Conservation (phyloP, 2,888 invertebrate species). For the Acanthosepion pharaonis region DNA sequence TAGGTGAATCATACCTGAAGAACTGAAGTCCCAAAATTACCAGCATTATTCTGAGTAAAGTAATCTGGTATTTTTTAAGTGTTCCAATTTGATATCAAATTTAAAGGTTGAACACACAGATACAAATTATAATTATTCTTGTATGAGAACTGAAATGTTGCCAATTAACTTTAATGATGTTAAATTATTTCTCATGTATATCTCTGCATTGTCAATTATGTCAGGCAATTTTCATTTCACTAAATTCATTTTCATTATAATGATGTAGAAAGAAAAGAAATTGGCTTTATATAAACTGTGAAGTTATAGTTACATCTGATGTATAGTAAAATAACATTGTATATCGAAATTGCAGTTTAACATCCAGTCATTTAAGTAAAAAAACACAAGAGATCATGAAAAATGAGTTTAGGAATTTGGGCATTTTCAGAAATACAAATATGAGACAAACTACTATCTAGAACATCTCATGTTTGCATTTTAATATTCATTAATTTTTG, state of each 20-base stretch:
- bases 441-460: no score
- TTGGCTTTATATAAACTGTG: not conserved
- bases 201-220: not conserved
- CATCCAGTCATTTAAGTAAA: no score
- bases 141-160: not conserved
- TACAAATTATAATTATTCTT: not conserved
- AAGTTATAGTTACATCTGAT: not conserved
- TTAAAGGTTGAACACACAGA: not conserved
- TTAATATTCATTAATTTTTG: no score
- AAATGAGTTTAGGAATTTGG: no score
- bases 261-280: not conserved
- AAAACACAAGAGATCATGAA: no score
- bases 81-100: not conserved
- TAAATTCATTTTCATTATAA: not conserved
- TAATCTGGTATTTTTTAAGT: not conserved
- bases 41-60: not conserved
- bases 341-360: not conserved
- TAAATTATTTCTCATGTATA: not conserved
- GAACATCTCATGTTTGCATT: no score
- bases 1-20: not conserved
- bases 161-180: constrained; percentile 17
- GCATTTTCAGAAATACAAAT: no score
- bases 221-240: not conserved
- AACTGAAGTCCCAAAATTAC: not conserved
- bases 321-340: not conserved